Base-by-base conservation (phyloP, 2,797 vertebrate genomes). In the Xiphophorus birchmanni region DNA sequence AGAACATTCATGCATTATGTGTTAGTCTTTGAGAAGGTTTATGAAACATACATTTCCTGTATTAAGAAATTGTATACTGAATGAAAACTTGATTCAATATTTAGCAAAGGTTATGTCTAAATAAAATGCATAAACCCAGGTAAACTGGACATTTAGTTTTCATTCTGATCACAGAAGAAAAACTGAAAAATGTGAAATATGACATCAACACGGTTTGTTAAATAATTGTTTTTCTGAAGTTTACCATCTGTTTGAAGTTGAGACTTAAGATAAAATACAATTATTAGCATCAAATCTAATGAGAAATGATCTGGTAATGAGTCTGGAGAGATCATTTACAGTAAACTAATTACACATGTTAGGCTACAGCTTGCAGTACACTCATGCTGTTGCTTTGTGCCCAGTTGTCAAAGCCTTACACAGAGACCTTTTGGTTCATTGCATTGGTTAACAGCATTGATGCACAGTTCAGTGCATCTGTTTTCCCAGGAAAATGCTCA, bases 391-490 rank as follows among this genome's bases (percentile, higher is more conserved):
- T 54, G 47, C 65, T 72, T 15, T 4, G 1, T 78, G 69, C 54
- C 35, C 67, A 17, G 54, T 77, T 76, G 56, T 56, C 60, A 44
- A 9, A 52, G 18, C 15, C 52, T 78, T 65, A 44, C 67, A 76
- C 13, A 2, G 15, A 65, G 42, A 79, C 74, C 65, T 77, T 78
- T 78, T 74, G 44, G 71, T 73, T 78, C 47, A 29, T 69, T 74
- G 35, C 40, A 21, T 37, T 88, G 35, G 29, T 80, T 50, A 75
- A 35, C 74, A 77, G 75, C 40, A 52, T 73, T 74, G 74, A 75
- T 73, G 15, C 50, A 75, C 26, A 80, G 72, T 76, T 84, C 44
- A 85, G 71, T 78, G 80, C 58, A n/a, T 74, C 23, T 56, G 40
- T 37, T 77, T 81, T 80, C 74, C 29, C 4, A 6, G 9, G 42